Evolutionary conservation across 1,140 invertebrate species (phyloP).

Genomic region (Drosophila mayri): DNA sequence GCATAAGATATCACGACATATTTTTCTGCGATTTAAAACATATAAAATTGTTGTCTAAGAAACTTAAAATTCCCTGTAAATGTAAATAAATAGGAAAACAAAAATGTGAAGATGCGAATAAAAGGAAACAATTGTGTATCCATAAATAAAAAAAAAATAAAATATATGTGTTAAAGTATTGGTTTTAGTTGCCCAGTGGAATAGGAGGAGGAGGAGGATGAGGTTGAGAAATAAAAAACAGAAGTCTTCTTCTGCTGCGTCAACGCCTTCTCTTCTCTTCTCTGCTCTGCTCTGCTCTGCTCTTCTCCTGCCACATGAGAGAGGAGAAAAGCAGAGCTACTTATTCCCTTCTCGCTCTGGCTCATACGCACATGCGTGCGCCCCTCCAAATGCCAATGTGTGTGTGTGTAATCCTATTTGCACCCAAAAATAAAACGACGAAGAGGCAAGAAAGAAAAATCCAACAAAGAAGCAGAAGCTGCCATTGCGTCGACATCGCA

Average conservation of each 20-base stretch:
- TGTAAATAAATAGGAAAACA: too few species aligned
- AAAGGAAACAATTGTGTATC: too few species aligned
- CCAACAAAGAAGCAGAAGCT: conserved; percentile 67
- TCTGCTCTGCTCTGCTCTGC: neutral
- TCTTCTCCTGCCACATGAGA: conserved; percentile 34
- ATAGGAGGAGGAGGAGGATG: neutral
- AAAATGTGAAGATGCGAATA: too few species aligned
- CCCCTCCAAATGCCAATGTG: conserved; percentile 9
- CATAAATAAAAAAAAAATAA: too few species aligned
- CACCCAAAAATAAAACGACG: conserved; percentile 64
- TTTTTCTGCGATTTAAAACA: too few species aligned
- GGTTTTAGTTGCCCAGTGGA: neutral
- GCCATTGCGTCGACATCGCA: conserved; percentile 45
- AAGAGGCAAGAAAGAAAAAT: conserved; percentile 63
- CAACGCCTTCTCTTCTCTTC: conserved; percentile 2
- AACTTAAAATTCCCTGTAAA: too few species aligned
- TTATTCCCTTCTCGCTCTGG: conserved; percentile 24
- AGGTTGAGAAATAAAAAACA: conserved; percentile 8
- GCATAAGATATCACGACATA: neutral
- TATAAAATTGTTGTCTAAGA: too few species aligned
- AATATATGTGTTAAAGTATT: neutral
- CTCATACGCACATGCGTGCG: conserved; percentile 33
- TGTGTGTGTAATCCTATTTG: conserved; percentile 73
- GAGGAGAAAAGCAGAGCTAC: neutral
- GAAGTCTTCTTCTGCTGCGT: conserved; percentile 23